These are phyloP conservation scores for Denticeps clupeoides DNA, from an alignment of 2,797 vertebrate species.

Conservation along the genomic window DNA sequence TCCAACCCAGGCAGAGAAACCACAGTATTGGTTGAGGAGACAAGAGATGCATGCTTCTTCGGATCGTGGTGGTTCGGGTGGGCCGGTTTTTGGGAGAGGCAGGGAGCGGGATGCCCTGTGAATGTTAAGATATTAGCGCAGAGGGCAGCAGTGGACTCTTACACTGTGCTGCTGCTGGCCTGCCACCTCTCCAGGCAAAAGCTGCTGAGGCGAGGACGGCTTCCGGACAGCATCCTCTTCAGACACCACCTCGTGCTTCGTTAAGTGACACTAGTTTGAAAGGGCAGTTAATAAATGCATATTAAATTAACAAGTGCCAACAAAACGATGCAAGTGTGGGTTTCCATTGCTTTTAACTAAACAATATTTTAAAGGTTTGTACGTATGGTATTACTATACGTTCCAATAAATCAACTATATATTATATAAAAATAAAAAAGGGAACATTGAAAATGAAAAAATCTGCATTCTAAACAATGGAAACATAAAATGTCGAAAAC, in stretches of 20 bases:
- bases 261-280: slow-evolving; percentile 55
- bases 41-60: slow-evolving; percentile 3
- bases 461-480: slow-evolving; percentile 12
- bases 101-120: slow-evolving; percentile 27
- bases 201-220: slow-evolving; percentile 44
- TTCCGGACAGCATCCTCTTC: slow-evolving; percentile 49
- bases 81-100: slow-evolving; percentile 6
- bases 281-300: slow-evolving; percentile 44
- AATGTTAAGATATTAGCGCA: slow-evolving; percentile 31
- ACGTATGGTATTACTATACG: not conserved
- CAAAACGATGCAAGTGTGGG: slow-evolving; percentile 20
- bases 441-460: slow-evolving; percentile 7
- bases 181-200: slow-evolving; percentile 48
- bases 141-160: slow-evolving; percentile 38
- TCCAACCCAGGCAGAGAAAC: slow-evolving; percentile 21
- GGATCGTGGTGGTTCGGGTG: slow-evolving; percentile 4
- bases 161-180: slow-evolving; percentile 48
- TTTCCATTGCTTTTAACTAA: not conserved
- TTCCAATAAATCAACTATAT: slow-evolving; percentile 17
- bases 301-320: slow-evolving; percentile 29
- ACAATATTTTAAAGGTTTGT: too few species aligned
- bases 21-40: slow-evolving; percentile 10
- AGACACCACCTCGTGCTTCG: slow-evolving; percentile 51
- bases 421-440: slow-evolving; percentile 10
- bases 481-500: slow-evolving; percentile 35